Base-by-base conservation (phyloP, 2,113 vertebrate species). In the Mobula birostris region DNA sequence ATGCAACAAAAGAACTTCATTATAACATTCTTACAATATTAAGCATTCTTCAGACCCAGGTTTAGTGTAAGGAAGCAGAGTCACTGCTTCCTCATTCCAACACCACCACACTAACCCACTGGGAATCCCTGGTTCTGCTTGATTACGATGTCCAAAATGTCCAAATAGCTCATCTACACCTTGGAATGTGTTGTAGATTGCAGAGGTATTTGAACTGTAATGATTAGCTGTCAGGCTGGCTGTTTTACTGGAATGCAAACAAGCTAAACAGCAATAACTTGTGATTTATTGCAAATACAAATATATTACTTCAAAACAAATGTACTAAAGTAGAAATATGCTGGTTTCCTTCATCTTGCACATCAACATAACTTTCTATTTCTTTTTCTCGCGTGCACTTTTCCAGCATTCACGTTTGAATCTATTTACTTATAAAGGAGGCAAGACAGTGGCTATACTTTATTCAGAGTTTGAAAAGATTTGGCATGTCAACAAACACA, bases 191-290 rank as follows among this genome's bases (percentile, higher is more conserved):
- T 91, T 70, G 14, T 8, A 36, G 58, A n/a, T 70, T 91, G n/a
- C 66, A 68, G n/a, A 70, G 66, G 1, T 40, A 32, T 36, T 36
- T 36, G 88, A 36, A 14, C 32, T 11, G 61, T 68, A 90, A 12
- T 36, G 32, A 36, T 5, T 66, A 36, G n/a, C 63, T 70, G 88
- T 6, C 15, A 70, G 66, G 7, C 88, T 19, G 7, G n/a, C 14
- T 70, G 66, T 9, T 91, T 68, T 91, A 36, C n/a, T 91, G 58
- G 29, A 85, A 91, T 91, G 32, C 32, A 70, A 91, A 32, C 88
- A 91, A 91, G 32, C 11, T 66, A 90, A 63, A 63, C 48, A 29
- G 68, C 88, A 91, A 68, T 40, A 40, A 36, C 2, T 24, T 66
- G 32, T 17, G 12, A 61, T 87, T 29, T 2, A 56, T 15, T 48